Evolutionary conservation across 2,888 invertebrate species (phyloP), one percentile per base, ranked within the genome.

Genomic region (Slavum lentiscoides): DNA sequence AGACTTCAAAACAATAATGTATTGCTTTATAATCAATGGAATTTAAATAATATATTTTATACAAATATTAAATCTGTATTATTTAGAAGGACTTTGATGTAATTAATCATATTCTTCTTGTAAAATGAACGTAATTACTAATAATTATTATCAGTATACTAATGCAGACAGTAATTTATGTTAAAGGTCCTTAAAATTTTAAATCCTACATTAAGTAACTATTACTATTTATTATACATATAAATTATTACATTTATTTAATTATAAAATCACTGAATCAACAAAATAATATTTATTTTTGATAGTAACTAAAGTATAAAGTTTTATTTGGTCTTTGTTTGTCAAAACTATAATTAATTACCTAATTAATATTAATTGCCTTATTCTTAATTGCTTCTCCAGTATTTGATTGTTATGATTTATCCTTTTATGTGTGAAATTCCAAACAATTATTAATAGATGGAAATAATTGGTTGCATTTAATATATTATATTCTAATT

Each of bases 361-460:
- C 3, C 21, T 23, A 21, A 59, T 21, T 1, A 21, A 1, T 21
- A 17, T 30, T 5, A 62, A 30, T 37, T 19, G 2, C 69, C 43
- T 59, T 17, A 43, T 39, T 59, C 21, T 59, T 21, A 72, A 59
- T 72, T 73, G 17, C 59, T 49, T 37, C 7, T n/a, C 37, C 23
- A 64, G 53, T 70, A n/a, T 15, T 21, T 30, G 13, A 73, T 73
- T 49, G 19, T 74, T 74, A 53, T 53, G 7, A 11, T 74, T 55
- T 58, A 17, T 21, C 8, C 58, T 74, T 75, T 59, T 43, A 7
- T n/a, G 8, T 59, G 9, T 59, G 15, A 49, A 68, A 76, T 59
- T 59, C 9, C 30, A 49, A 76, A 43, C 8, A 58, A 58, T 75
- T 68, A 68, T 75, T 67, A 23, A 58, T 59, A 74, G 23, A 58